Evolutionary conservation across 1,140 invertebrate genomes (phyloP), one percentile per base, ranked within the genome.

Genomic region (Acromyrmex charruanus): DNA sequence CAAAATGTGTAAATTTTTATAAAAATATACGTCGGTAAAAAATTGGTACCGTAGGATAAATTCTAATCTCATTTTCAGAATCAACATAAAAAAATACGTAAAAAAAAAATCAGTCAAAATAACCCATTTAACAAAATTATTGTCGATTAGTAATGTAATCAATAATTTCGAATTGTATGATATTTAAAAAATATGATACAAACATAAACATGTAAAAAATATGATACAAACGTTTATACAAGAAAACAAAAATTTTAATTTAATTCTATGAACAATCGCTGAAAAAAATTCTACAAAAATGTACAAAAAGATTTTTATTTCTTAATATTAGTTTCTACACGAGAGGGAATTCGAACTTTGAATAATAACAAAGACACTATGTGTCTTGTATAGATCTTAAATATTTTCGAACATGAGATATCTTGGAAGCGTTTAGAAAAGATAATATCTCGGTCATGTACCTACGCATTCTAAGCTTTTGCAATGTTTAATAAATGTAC

Each of bases 181-280:
- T n/a, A 21, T 61, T 77, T 77, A 39, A 77, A 75, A 77, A 75
- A 77, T 39, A 16, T 9, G 14, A 77, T 25, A 12, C 16, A 77
- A 75, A 59, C 4, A 21, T 21, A 21, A 21, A 25, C 25, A 25
- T 25, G 25, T 77, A 39, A 25, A 25, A 25, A 25, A 25, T 39
- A 16, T 9, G 14, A 77, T 25, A 12, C 14, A 77, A 75, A 59
- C 2, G 7, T 59, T 18, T 7, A 1, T 9, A 14, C n/a, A 39
- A 2, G 2, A 59, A n/a, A 39, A 72, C 3, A 4, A 53, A 53
- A 53, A 53, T 72, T 39, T 39, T 39, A 31, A n/a, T 31, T 53
- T n/a, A n/a, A 66, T n/a, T 35, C 18, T 35, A n/a, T 66, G 14
- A 31, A 16, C 10, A 18, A 31, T 66, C 9, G 18, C 18, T 66